phyloP scores from a whole-genome alignment of 2,113 vertebrate species.

The pig (Sus scrofa) region DNA sequence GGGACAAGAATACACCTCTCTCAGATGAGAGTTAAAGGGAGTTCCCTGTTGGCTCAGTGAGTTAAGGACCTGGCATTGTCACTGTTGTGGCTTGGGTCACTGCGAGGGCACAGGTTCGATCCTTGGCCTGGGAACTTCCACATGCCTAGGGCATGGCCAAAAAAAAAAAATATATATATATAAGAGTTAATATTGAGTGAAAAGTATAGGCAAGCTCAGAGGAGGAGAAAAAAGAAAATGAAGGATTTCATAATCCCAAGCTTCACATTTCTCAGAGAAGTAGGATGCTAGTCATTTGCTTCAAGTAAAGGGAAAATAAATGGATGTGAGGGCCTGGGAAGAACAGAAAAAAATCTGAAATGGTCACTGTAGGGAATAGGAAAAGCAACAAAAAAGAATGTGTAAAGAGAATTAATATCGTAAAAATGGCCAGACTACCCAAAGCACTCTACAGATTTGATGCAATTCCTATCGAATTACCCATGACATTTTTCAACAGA shows the following conservation, averaged over 20 bases:
- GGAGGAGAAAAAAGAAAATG: not conserved
- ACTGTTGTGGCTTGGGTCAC: too few relatives aligned
- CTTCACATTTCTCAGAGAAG: not conserved
- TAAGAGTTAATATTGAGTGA: not conserved
- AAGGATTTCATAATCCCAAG: not conserved
- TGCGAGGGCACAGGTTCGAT: too few relatives aligned
- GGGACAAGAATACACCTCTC: not conserved
- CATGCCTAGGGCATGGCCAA: too few relatives aligned
- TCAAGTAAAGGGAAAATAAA: constrained; percentile 6
- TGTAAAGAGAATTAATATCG: not conserved
- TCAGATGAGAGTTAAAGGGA: not conserved
- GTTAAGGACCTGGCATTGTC: too few relatives aligned
- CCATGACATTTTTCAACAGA: too few relatives aligned
- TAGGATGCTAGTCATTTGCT: not conserved
- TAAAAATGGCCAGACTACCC: too few relatives aligned
- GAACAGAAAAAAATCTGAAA: not conserved
- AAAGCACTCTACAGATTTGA: too few relatives aligned
- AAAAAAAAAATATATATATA: not conserved
- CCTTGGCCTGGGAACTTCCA: too few relatives aligned
- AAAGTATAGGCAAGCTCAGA: not conserved
- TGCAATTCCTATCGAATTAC: too few relatives aligned
- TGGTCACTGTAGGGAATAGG: not conserved
- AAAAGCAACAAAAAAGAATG: not conserved
- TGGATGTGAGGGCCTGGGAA: not conserved
- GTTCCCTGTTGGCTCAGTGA: too few relatives aligned